A percentile compares a stretch with the other conserved stretches of the same genome.
Conservation (phyloP, 1,140 invertebrate species). For the Drosophila paulistorum region DNA sequence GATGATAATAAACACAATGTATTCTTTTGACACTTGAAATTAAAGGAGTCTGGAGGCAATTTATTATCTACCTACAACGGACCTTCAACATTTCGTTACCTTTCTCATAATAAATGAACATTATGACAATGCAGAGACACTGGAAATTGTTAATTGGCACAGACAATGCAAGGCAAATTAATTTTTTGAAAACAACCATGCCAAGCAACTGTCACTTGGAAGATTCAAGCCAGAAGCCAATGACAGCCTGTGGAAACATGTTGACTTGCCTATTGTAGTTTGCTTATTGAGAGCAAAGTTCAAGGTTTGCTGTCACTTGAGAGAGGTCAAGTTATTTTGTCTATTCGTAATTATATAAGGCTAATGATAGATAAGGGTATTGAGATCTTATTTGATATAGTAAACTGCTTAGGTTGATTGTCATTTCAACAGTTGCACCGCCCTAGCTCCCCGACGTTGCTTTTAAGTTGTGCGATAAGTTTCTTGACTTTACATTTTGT, state of each 20-base stretch:
- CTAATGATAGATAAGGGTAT: conserved; percentile 26
- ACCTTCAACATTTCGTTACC: too few species aligned
- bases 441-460: background rate
- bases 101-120: too few species aligned
- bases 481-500: conserved; percentile 10
- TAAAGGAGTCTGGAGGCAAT: too few species aligned
- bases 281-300: conserved; percentile 1
- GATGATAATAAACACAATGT: too few species aligned
- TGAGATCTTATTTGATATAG: background rate
- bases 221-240: background rate
- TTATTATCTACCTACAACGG: too few species aligned
- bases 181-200: background rate
- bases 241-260: background rate
- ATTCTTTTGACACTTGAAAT: too few species aligned
- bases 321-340: conserved; percentile 3
- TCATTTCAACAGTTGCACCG: background rate
- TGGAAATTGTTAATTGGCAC: background rate
- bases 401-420: conserved; percentile 2
- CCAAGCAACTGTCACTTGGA: background rate
- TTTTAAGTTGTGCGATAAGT: conserved; percentile 24
- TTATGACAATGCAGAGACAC: background rate
- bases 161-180: background rate
- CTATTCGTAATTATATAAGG: background rate
- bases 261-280: conserved; percentile 3
- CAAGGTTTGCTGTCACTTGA: conserved; percentile 4